phyloP scores from a whole-genome alignment of 2,797 vertebrate genomes.

The Cottoperca gobio region DNA sequence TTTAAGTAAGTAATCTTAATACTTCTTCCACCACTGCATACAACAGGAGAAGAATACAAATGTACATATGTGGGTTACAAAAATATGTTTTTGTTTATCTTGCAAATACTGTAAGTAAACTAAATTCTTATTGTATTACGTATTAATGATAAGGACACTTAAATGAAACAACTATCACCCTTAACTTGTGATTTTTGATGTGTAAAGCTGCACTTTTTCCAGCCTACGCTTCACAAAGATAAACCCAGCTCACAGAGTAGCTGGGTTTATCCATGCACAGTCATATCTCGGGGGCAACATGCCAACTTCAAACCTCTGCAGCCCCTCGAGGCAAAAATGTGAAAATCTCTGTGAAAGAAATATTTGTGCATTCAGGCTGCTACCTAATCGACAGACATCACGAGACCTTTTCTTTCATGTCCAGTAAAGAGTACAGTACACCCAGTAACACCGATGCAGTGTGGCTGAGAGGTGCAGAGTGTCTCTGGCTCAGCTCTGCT shows the following conservation, averaged over 20 bases:
- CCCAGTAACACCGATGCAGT: constrained; percentile 2
- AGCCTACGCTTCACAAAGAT: neutral
- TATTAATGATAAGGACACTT: too few relatives aligned
- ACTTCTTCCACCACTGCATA: neutral
- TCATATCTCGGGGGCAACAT: constrained; percentile 35
- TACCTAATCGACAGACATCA: neutral
- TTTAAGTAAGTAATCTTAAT: neutral
- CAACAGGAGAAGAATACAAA: neutral
- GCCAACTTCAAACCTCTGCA: constrained; percentile 38
- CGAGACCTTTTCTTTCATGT: neutral
- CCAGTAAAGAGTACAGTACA: neutral
- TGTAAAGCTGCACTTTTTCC: neutral
- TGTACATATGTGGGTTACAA: neutral
- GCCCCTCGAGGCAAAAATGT: constrained; percentile 9
- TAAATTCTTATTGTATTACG: neutral
- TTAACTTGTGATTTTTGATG: neutral
- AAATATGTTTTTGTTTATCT: neutral
- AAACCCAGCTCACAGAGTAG: neutral
- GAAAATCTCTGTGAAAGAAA: constrained; percentile 30
- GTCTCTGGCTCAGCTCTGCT: constrained; percentile 70
- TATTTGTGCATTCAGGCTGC: constrained; percentile 24
- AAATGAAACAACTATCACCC: neutral
- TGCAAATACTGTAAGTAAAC: neutral
- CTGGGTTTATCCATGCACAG: constrained; percentile 38
- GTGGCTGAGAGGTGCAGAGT: constrained; percentile 48